Evolutionary conservation across 2,113 vertebrate genomes (phyloP), one percentile per base, ranked within the genome.

Genomic region (Etheostoma spectabile): DNA sequence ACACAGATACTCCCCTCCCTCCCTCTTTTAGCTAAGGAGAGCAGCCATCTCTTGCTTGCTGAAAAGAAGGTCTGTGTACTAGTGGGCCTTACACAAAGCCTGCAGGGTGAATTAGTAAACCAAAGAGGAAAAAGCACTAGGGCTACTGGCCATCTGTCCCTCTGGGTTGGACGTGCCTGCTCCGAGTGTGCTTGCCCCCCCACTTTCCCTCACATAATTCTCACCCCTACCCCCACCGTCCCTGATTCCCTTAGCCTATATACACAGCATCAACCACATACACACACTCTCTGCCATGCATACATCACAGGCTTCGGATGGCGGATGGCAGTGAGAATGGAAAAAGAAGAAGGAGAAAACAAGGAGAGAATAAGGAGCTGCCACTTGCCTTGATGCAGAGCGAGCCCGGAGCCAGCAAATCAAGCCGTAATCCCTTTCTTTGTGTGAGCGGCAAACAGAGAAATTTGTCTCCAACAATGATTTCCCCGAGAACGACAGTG

Each of bases 71-170:
- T 94, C 92, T 94, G 93, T 94, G 92, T 89, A 93, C 93, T 89
- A 93, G 94, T 90, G 95, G 96, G 95, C 95, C 96, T 94, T 93
- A 80, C 93, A 93, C 92, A 96, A 96, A 96, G 95, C 95, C 95
- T 91, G 94, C 92, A 92, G 88, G 93, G 91, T 95, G 95, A 96
- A 96, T 96, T 94, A 93, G 93, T 94, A 92, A 94, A 95, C 81
- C 89, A 87, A 90, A 93, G 88, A 91, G 85, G 89, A 89, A 93
- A 90, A 93, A 93, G 90, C 80, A 91, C 82, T 91, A 86, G 80
- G 86, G 89, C 92, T 96, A 95, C 91, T 77, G 84, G 96, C 97
- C 97, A 98, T 98, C 97, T 98, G 97, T 96, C 95, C 96, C 95
- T 89, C 82, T 92, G 49, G 93, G 95, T 94, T 89, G 95, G 93